These are phyloP conservation scores for Philaenus spumarius DNA, from an alignment of 1,140 invertebrate genomes.

Conservation along the genomic window DNA sequence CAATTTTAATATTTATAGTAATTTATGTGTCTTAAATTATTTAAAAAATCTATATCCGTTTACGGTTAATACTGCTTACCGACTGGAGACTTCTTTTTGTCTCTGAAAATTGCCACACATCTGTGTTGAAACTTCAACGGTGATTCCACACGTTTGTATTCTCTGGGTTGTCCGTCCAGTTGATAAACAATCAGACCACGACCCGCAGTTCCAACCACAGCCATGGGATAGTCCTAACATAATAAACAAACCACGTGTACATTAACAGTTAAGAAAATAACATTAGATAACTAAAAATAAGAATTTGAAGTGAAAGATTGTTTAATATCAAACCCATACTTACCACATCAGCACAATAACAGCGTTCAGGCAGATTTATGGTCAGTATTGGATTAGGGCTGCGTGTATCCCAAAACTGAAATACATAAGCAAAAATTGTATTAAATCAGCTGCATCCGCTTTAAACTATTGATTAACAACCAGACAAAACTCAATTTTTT, in stretches of 20 bases:
- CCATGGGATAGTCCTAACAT: constrained; percentile 86
- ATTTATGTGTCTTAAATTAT: constrained; percentile 45
- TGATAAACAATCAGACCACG: constrained; percentile 90
- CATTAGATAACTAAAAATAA: no score
- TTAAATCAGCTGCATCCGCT: no score
- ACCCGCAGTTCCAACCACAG: constrained; percentile 90
- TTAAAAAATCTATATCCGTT: no score
- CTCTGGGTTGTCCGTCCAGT: constrained; percentile 86
- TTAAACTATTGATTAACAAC: no score
- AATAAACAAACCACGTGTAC: no score
- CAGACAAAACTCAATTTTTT: no score
- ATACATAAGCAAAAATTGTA: no score
- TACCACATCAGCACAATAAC: constrained; percentile 96
- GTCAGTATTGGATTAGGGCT: constrained; percentile 82
- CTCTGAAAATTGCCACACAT: constrained; percentile 90
- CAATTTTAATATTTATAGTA: no score
- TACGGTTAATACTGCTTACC: no score
- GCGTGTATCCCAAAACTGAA: constrained; percentile 95
- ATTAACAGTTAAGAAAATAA: no score
- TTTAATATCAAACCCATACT: no score
- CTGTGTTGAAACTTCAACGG: constrained; percentile 93
- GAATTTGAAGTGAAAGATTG: no score
- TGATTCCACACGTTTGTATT: constrained; percentile 91
- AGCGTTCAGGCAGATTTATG: constrained; percentile 86
- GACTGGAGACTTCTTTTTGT: constrained; percentile 63